phyloP scores from a whole-genome alignment of 2,797 vertebrate genomes.

The Anguilla megastoma region DNA sequence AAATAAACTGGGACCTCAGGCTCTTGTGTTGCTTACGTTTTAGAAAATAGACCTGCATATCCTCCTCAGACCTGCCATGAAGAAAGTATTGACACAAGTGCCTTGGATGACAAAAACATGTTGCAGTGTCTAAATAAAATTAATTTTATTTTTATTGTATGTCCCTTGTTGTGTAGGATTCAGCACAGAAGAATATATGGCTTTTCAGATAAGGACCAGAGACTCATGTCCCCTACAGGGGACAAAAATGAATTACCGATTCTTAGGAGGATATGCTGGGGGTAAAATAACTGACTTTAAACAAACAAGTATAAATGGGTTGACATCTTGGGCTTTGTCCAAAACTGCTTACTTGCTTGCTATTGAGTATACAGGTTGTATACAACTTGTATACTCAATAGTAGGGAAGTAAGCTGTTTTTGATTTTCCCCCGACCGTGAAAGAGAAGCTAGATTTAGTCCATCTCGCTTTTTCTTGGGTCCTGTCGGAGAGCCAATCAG shows the following conservation, averaged over 20 bases:
- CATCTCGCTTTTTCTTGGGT: constrained; percentile 5
- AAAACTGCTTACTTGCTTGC: no score
- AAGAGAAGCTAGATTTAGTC: constrained; percentile 21
- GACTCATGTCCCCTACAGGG: no score
- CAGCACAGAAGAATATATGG: no score
- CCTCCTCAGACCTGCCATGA: no score
- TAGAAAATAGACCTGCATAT: background rate
- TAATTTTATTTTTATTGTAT: no score
- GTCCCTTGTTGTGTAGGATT: no score
- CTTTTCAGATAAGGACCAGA: no score
- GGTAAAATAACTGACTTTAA: background rate
- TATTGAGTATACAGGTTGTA: no score
- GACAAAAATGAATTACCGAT: background rate
- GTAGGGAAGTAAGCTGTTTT: background rate
- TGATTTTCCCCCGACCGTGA: background rate
- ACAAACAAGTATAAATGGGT: background rate
- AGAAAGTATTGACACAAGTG: background rate
- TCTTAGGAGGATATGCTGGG: background rate
- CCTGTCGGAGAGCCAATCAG: background rate
- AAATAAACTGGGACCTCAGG: background rate
- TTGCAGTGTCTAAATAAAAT: no score
- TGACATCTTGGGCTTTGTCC: background rate
- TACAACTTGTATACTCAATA: no score
- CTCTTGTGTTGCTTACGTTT: background rate
- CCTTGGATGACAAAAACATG: no score